These are phyloP conservation scores for Monoplex corrugatus DNA, from an alignment of 2,888 invertebrate genomes.

Conservation along the genomic window DNA sequence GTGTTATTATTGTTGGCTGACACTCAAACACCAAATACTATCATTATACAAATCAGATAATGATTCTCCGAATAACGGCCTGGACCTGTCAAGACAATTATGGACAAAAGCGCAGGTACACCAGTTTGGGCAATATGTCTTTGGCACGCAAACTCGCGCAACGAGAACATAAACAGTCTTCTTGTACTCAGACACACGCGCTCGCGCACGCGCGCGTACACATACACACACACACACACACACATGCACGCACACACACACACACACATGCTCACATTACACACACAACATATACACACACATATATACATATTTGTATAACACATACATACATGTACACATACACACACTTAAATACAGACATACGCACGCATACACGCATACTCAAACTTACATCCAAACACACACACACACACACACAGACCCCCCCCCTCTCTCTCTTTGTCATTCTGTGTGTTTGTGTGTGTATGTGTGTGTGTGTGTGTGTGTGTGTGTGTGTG, in stretches of 20 bases:
- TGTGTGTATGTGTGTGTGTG: no score
- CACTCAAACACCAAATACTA: no score
- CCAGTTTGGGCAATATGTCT: no score
- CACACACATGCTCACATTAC: neutral
- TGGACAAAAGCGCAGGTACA: neutral
- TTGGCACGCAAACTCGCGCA: neutral
- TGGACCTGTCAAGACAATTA: neutral
- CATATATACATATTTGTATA: neutral
- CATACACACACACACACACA: neutral
- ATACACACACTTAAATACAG: neutral
- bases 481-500: no score
- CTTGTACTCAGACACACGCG: neutral
- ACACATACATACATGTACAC: neutral
- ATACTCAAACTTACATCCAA: neutral
- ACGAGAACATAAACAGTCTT: neutral
- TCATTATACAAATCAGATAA: neutral
- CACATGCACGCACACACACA: neutral
- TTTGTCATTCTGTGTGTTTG: neutral
- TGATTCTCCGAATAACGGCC: neutral
- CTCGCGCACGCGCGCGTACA: neutral
- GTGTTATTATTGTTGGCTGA: no score
- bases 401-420: neutral
- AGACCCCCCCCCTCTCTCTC: neutral
- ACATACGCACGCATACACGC: neutral
- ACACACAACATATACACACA: neutral